Conservation (phyloP, 2,797 vertebrate genomes). For the Rousettus madagascariensis region DNA sequence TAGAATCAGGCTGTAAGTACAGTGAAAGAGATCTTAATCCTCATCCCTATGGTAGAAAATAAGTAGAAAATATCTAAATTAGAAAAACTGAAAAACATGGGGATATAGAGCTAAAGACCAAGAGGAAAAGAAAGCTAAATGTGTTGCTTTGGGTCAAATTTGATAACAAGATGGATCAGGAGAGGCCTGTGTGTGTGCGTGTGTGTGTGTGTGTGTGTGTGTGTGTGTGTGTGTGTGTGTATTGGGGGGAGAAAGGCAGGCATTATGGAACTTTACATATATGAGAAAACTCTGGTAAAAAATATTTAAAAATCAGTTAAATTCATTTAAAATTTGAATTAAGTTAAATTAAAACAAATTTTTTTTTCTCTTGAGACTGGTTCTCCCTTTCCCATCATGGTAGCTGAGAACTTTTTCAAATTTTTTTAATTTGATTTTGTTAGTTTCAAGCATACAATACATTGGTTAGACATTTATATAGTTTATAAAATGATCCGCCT, state of each 20-base stretch:
- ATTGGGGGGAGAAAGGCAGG: too few species aligned
- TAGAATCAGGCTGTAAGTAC: background rate
- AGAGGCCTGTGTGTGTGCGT: background rate
- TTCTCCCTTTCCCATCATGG: background rate
- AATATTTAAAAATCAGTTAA: background rate
- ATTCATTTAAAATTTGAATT: background rate
- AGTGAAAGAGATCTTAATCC: background rate
- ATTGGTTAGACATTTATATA: too few species aligned
- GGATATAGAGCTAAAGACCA: background rate
- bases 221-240: too few species aligned
- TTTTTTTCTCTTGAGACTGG: background rate
- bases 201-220: too few species aligned
- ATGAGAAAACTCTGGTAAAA: background rate
- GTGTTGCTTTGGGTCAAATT: background rate
- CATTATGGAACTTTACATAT: background rate
- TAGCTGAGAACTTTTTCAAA: background rate
- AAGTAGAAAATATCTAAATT: background rate
- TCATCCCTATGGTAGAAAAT: background rate
- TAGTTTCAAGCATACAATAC: too few species aligned
- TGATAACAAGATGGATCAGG: background rate
- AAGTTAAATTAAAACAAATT: background rate
- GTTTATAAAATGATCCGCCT: too few species aligned
- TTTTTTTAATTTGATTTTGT: background rate
- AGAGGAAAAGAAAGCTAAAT: background rate
- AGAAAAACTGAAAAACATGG: background rate